These are phyloP conservation scores for Megaleporinus macrocephalus DNA, from an alignment of 2,113 vertebrate genomes.

Conservation along the genomic window DNA sequence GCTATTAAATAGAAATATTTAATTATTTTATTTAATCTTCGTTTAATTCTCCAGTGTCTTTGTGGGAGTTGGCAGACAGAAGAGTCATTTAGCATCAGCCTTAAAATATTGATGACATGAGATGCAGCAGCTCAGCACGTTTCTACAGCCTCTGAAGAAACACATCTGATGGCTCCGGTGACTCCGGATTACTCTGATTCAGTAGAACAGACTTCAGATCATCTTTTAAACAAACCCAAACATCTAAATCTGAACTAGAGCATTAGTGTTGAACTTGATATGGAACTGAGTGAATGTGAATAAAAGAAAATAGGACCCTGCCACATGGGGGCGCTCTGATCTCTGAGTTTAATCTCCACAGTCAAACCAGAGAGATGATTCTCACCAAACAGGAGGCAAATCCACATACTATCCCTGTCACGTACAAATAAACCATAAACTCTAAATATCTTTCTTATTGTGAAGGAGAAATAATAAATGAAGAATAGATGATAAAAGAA, in stretches of 20 bases:
- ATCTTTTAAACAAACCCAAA: not conserved
- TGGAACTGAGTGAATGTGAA: not conserved
- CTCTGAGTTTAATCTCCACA: not conserved
- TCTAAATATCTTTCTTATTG: no score
- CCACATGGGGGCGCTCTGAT: conserved; percentile 33
- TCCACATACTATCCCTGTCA: no score
- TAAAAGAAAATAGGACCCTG: not conserved
- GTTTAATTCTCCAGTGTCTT: no score
- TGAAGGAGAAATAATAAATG: no score
- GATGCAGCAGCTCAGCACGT: not conserved
- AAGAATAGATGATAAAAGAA: no score
- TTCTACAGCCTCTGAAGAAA: not conserved
- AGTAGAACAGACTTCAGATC: not conserved
- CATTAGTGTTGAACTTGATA: no score
- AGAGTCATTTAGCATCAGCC: no score
- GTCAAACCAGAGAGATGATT: not conserved
- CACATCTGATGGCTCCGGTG: not conserved
- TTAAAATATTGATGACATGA: no score
- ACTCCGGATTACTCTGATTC: not conserved
- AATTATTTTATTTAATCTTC: no score
- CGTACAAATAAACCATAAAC: no score
- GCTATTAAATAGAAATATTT: no score
- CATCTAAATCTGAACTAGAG: not conserved
- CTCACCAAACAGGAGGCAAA: not conserved
- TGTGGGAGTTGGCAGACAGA: no score